Evolutionary conservation across 2,797 vertebrate species (phyloP), one percentile per base, ranked within the genome.

Genomic region (Tauraco hartlaubi): DNA sequence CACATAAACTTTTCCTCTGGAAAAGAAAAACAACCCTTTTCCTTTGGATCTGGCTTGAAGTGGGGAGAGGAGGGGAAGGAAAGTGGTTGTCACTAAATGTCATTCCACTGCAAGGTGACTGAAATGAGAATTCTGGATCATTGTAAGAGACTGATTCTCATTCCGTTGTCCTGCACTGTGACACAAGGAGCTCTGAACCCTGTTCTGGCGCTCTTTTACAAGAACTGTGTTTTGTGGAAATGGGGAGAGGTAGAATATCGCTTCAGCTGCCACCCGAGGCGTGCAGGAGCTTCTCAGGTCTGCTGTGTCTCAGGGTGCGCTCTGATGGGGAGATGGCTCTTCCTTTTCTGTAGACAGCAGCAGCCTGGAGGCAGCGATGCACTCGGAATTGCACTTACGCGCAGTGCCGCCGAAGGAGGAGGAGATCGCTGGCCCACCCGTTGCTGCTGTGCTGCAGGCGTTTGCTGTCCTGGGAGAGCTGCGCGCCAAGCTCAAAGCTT

Each of bases 401-500:
- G 96, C 91, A 1, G 93, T 95, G 87, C 97, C 96, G 1, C 9
- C 95, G 4, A 92, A 94, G 25, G 98, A 98, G 29, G 98, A 98
- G 10, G 83, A 96, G 12, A 12, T 73, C 1, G 96, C 98, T 8
- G 80, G 89, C 9, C 96, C 98, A 2, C 64, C 98, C 19, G 85
- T 99, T 51, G 71, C 97, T 79, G 98, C 97, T 5, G 98, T 99
- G 76, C 98, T 99, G 61, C 98, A 99, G 95, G 99, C 99, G 2
- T 97, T 99, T 85, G 98, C 98, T 80, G 91, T 99, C 94, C 98
- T 99, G 52, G 99, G 99, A 91, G 99, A 99, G 52, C 98, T 99
- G 59, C 98, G 98, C 76, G 96, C 97, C 96, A 99, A 98, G 92
- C 98, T 99, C 73, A 99, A 99, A 71, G 97, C 98, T 20, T 99